Evolutionary conservation across 2,797 vertebrate genomes (phyloP).

Genomic region (Scomberomorus guttatus): DNA sequence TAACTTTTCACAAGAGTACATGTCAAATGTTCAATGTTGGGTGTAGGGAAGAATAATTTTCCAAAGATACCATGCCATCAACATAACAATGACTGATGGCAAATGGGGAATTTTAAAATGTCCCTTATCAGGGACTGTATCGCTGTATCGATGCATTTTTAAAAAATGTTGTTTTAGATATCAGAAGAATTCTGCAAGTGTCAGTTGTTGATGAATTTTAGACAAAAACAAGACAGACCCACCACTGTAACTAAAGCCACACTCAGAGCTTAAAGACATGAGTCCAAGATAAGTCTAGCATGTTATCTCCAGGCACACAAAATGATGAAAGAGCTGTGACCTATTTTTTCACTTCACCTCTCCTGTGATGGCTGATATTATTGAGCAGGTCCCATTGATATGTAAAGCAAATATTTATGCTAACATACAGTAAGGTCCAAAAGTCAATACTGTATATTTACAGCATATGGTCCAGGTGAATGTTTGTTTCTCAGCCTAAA

Average conservation of each 20-base stretch:
- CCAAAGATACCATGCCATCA: neutral
- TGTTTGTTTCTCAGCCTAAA: neutral
- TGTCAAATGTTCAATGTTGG: neutral
- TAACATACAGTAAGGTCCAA: neutral
- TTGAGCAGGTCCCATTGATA: neutral
- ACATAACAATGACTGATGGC: too few relatives aligned
- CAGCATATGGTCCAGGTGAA: neutral
- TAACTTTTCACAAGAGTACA: neutral
- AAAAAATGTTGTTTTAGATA: neutral
- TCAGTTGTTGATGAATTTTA: too few relatives aligned
- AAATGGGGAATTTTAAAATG: too few relatives aligned
- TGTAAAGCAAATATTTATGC: neutral
- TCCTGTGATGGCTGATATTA: neutral
- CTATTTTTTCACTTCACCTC: neutral
- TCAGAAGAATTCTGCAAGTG: neutral
- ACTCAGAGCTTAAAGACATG: neutral
- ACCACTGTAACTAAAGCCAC: neutral
- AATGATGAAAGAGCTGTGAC: neutral
- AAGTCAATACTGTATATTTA: neutral
- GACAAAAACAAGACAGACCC: neutral
- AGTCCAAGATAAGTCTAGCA: neutral
- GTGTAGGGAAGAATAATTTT: neutral
- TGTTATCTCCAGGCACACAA: neutral
- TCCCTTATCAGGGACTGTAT: too few relatives aligned
- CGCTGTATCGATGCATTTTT: neutral